Evolutionary conservation across 2,113 vertebrate species (phyloP), one percentile per base, ranked within the genome.

Genomic region (Halichoerus grypus): DNA sequence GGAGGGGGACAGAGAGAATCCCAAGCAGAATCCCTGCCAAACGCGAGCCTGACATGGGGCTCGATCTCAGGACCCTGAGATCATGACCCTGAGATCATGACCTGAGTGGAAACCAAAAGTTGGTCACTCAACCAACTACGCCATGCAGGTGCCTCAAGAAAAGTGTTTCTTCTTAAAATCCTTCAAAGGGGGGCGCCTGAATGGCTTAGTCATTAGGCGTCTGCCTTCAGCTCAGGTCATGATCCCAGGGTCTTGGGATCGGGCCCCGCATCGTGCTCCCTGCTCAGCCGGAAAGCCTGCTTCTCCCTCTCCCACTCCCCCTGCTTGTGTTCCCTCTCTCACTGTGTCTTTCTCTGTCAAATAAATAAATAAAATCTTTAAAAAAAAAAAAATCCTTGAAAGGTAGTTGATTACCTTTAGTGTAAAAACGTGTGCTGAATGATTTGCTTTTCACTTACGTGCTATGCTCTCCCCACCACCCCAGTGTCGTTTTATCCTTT

Each of bases 401-500:
- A 83, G 55, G 13, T 51, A 16, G 42, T 59, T 61, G 53, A 93
- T 65, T 46, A n/a, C 9, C 12, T 84, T 28, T 67, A 55, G 28
- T 65, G 12, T 72, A 61, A 82, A 82, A 71, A 39, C 65, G 87
- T 67, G 33, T 39, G 19, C 59, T 16, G 10, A 84, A 57, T 21
- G 18, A 57, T 5, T 93, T 33, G 1, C 28, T 85, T 84, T 91
- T 79, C 19, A 63, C 1, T 2, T 33, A 88, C 33, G 4, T 5
- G 11, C 15, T 18, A 3, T 4, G 5, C 57, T 10, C 65, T 88
- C 36, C n/a, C 16, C 36, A 13, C 12, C 61, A 63, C 8, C 67
- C n/a, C 0, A 1, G 18, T 81, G 61, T 36, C 24, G 1, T 71
- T 85, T 28, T 61, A 4, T 31, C n/a, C 7, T 4, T 82, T 86